Percentiles rank a stretch among this genome's conserved stretches.
phyloP scores from a whole-genome alignment of 2,888 invertebrate genomes.

The Polymixis lichenea region DNA sequence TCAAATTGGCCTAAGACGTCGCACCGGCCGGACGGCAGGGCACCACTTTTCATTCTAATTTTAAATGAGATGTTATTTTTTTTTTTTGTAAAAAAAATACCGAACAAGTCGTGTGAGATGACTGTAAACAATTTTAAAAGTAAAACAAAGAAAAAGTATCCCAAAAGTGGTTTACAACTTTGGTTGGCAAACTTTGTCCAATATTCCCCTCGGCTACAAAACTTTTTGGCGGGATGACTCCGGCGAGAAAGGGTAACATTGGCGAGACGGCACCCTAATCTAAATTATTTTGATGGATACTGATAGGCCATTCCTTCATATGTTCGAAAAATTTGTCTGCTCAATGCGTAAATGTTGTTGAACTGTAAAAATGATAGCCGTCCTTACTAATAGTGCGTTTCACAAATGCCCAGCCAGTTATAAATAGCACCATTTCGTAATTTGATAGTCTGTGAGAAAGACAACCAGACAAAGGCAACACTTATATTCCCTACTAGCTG shows the following conservation, averaged over 20 bases:
- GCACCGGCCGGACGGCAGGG: neutral
- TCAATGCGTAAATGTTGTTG: too few species aligned
- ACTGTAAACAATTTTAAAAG: neutral
- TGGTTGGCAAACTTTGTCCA: neutral
- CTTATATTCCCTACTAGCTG: neutral
- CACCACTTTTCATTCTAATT: neutral
- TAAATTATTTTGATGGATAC: too few species aligned
- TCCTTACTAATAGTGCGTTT: too few species aligned
- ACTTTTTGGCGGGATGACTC: neutral
- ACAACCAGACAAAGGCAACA: neutral
- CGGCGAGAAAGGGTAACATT: neutral
- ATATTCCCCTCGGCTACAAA: neutral
- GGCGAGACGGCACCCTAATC: neutral
- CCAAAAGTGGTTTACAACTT: neutral
- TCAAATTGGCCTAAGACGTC: conserved; percentile 1
- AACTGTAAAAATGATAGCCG: too few species aligned
- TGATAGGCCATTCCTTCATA: too few species aligned
- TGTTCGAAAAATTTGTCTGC: too few species aligned
- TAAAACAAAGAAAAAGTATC: neutral
- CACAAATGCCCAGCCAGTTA: neutral
- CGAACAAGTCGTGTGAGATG: neutral
- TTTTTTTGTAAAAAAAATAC: neutral
- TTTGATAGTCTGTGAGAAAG: neutral
- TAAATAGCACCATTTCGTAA: neutral
- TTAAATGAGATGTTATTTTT: neutral